Evolutionary conservation across 2,113 vertebrate genomes (phyloP), one percentile per base, ranked within the genome.

Genomic region (Cavia aperea): DNA sequence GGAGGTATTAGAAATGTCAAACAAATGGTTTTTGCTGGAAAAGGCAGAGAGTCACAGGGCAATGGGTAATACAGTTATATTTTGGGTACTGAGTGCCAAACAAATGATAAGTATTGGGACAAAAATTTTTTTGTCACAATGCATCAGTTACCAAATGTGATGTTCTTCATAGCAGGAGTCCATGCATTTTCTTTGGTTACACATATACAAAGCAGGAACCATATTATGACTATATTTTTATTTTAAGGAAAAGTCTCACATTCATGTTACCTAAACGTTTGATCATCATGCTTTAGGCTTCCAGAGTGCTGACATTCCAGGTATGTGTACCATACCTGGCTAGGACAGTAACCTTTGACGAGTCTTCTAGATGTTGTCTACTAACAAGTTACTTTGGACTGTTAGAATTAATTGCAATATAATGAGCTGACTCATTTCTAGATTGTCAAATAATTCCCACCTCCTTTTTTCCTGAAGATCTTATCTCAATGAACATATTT

Each of bases 401-500:
- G 33, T 3, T 79, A 5, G 33, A 24, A 46, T n/a, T 66, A 14
- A 65, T 77, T 60, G 81, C 39, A 66, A 12, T 39, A 33, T 56
- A 8, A 5, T 85, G 51, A 3, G 16, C 14, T 72, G 29, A 81
- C 86, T 81, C 43, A 60, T 60, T 89, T 85, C 36, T 33, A 83
- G 21, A 82, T 31, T 58, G 56, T 24, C 51, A 88, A 82, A 51
- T 18, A 81, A 33, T 29, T 29, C 18, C 23, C 18, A 68, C 13
- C 43, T 21, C 5, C 1, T 31, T 63, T 33, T 26, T 21, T 65
- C 23, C 23, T 56, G 4, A 18, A 68, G 84, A 8, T 31, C 79
- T 93, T 68, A 73, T 91, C 92, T 85, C 24, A 87, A 14, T 14
- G 26, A 7, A 63, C 23, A 93, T 21, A 84, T 81, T 95, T 65